Evolutionary conservation across 92 coral and sea anemone species (phyloP), one percentile per base, ranked within the genome.

Genomic region (Anthopleura xanthogrammica): DNA sequence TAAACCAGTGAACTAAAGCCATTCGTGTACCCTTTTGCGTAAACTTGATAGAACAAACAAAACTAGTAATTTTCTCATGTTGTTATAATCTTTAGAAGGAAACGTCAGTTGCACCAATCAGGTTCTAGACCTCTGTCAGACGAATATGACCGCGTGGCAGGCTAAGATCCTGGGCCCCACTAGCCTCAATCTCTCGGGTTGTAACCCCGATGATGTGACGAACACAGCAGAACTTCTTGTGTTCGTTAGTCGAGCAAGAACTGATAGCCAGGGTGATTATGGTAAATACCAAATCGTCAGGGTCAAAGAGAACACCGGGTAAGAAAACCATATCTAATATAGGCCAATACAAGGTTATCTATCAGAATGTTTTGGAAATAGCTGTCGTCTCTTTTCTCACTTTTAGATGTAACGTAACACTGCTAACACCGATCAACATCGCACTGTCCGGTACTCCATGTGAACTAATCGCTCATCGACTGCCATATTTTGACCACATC

Each of bases 231-330:
- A 87, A 43, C 55, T 87, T 8, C 76, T 87, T 7, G 78, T 87
- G 57, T 72, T 87, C 39, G 85, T 84, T 16, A 78, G 80, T 58
- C 86, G 88, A 40, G 79, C 88, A 48, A 68, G 74, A 68, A 68
- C 41, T 68, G 74, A 68, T 68, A 48, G 11, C 36, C 41, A 60
- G 39, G 43, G 23, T 22, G 81, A 83, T 74, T 84, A 83, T 79
- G 90, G 90, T 7, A 78, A 87, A 79, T 83, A 87, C 85, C 84
- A 87, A 64, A 83, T 83, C 55, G 77, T 79, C 80, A 83, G 60
- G 64, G 81, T 83, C 16, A 16, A 60, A 72, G 70, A 79, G 3
- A 66, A 74, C 12, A 74, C n/a, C 57, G 87, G 90, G 90, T 83
- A 40, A 57, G 88, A 72, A 68, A 68, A 5, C 9, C 4, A 23